Evolutionary conservation across 2,113 vertebrate species (phyloP).

Genomic region (Eonycteris spelaea): DNA sequence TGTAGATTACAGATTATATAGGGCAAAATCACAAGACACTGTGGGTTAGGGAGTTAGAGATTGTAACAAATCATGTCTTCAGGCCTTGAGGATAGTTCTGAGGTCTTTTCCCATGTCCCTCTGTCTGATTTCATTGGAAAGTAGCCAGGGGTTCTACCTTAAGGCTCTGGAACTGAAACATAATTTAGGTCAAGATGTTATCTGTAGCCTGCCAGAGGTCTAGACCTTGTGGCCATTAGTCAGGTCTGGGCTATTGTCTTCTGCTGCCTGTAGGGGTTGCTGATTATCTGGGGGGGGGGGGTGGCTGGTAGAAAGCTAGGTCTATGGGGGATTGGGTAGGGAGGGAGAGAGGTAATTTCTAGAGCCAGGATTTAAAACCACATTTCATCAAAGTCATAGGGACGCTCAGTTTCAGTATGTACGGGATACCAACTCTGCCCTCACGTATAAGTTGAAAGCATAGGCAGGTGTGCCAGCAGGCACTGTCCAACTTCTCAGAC

Average conservation of each 20-base stretch:
- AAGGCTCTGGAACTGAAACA: background rate
- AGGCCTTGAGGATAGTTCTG: background rate
- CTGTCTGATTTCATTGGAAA: background rate
- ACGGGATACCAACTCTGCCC: background rate
- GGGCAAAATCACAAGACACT: background rate
- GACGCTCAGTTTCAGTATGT: background rate
- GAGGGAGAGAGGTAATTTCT: too few relatives aligned
- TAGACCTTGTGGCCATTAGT: too few relatives aligned
- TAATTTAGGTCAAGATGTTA: background rate
- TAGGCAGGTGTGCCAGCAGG: background rate
- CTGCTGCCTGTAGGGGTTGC: too few relatives aligned
- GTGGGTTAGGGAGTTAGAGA: background rate
- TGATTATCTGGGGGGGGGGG: too few relatives aligned
- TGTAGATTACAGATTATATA: background rate
- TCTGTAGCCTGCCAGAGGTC: too few relatives aligned
- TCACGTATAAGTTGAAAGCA: background rate
- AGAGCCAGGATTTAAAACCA: too few relatives aligned
- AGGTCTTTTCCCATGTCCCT: background rate
- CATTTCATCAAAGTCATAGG: background rate
- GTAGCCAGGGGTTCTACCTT: background rate
- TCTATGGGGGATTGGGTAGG: too few relatives aligned
- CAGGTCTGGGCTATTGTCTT: too few relatives aligned
- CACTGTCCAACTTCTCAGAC: background rate
- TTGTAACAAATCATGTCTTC: background rate
- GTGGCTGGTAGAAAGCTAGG: too few relatives aligned